Percentiles rank a stretch among this genome's conserved stretches.
phyloP scores from a whole-genome alignment of 2,797 vertebrate genomes.

The Synanceia verrucosa region DNA sequence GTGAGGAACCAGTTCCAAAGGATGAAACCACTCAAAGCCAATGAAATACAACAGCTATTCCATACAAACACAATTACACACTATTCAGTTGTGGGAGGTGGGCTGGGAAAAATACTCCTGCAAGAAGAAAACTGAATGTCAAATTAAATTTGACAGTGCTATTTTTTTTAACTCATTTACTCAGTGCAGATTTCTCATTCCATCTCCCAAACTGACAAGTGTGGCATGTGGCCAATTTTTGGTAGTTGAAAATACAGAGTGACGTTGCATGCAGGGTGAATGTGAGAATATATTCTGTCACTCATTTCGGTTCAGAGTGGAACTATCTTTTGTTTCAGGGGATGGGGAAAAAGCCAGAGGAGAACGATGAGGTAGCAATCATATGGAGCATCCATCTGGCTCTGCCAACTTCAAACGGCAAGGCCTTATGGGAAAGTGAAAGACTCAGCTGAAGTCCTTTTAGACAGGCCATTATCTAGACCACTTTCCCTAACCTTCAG shows the following conservation, averaged over 20 bases:
- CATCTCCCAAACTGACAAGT: constrained; percentile 45
- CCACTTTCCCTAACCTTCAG: constrained; percentile 66
- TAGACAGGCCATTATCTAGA: constrained; percentile 71
- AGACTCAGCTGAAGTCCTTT: constrained; percentile 63
- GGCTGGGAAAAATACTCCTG: constrained; percentile 18
- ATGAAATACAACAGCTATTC: constrained; percentile 51
- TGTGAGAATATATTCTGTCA: constrained; percentile 43
- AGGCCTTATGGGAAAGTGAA: constrained; percentile 69
- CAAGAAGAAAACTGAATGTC: constrained; percentile 43
- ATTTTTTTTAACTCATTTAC: constrained; percentile 49
- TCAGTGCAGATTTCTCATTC: constrained; percentile 44
- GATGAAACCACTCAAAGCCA: constrained; percentile 43
- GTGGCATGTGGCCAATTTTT: constrained; percentile 37
- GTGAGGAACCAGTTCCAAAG: constrained; percentile 18
- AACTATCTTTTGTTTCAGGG: constrained; percentile 18
- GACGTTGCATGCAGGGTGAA: constrained; percentile 14
- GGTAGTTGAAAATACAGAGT: constrained; percentile 15
- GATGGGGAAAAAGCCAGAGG: constrained; percentile 25
- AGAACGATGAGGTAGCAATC: constrained; percentile 61
- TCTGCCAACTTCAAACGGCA: constrained; percentile 63
- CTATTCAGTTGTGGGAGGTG: constrained; percentile 23
- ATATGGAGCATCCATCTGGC: constrained; percentile 61
- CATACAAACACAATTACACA: constrained; percentile 57
- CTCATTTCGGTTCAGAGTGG: constrained; percentile 34
- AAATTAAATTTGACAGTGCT: constrained; percentile 56